Percentiles rank a stretch among this genome's conserved stretches.
phyloP scores from a whole-genome alignment of 2,113 vertebrate genomes.

The Austrofundulus limnaeus region DNA sequence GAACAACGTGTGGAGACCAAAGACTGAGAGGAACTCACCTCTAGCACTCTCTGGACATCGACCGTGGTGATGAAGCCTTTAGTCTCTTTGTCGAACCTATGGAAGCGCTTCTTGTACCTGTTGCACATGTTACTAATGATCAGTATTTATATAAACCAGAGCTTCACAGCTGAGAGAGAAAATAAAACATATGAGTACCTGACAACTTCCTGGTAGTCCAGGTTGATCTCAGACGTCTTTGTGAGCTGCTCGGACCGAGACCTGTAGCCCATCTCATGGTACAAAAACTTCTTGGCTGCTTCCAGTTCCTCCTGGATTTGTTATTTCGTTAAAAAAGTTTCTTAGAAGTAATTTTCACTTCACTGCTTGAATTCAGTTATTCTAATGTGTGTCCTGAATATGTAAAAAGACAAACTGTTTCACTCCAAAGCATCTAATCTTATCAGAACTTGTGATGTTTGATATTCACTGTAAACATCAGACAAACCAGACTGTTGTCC shows the following conservation, averaged over 20 bases:
- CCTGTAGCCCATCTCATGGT: conserved; percentile 98
- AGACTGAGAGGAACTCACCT: conserved; percentile 74
- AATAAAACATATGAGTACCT: conserved; percentile 73
- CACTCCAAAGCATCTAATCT: too few relatives aligned
- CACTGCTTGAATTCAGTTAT: too few relatives aligned
- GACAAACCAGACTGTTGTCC: too few relatives aligned
- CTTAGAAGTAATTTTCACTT: too few relatives aligned
- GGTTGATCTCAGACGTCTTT: conserved; percentile 87
- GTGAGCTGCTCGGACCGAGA: conserved; percentile 91
- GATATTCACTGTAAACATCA: too few relatives aligned
- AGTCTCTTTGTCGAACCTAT: conserved; percentile 92
- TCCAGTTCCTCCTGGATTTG: conserved; percentile 85
- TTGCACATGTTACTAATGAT: neutral
- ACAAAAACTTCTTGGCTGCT: conserved; percentile 86
- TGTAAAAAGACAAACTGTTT: too few relatives aligned
- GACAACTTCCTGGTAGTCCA: conserved; percentile 84
- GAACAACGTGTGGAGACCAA: neutral
- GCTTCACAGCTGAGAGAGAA: neutral
- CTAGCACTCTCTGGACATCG: conserved; percentile 90
- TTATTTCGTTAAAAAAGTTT: too few relatives aligned
- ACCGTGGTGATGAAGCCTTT: conserved; percentile 96
- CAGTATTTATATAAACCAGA: too few relatives aligned
- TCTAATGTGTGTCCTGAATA: too few relatives aligned
- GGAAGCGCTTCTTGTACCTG: conserved; percentile 96
- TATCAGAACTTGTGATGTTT: too few relatives aligned